phyloP scores from a whole-genome alignment of 2,113 vertebrate genomes.

The Cairina moschata region DNA sequence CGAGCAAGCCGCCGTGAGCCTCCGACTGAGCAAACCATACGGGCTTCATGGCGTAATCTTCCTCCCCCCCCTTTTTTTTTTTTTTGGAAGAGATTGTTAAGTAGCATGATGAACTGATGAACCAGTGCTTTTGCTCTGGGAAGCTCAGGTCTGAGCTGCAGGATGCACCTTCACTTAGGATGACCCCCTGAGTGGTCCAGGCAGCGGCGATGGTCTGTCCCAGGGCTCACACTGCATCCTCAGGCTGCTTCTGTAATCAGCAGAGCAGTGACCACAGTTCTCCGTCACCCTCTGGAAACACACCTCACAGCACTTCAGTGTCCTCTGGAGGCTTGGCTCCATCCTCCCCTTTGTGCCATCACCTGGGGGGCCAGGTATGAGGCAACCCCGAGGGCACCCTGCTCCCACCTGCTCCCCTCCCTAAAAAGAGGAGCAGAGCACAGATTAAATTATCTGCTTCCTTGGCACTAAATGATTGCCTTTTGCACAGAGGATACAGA shows the following conservation, averaged over 20 bases:
- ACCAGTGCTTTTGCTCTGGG: not conserved
- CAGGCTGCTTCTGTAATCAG: accelerated
- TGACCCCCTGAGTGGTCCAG: not conserved
- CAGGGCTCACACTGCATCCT: not conserved
- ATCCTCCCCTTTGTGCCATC: no score
- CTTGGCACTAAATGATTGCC: not conserved
- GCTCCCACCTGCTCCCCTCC: not conserved
- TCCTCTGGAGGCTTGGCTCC: not conserved
- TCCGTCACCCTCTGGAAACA: accelerated
- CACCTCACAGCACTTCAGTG: accelerated
- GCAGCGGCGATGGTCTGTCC: accelerated
- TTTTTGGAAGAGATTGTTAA: accelerated
- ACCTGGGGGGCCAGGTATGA: accelerated
- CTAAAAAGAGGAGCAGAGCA: not conserved
- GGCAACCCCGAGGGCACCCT: accelerated
- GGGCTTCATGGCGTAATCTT: not conserved
- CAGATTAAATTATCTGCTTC: not conserved
- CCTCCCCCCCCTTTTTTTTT: no score
- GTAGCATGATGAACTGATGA: no score
- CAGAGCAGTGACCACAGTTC: not conserved
- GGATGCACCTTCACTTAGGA: not conserved
- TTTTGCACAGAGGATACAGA: not conserved
- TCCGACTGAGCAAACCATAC: accelerated
- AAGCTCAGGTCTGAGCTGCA: not conserved
- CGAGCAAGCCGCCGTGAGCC: not conserved